Evolutionary conservation across 2,797 vertebrate species (phyloP).

Genomic region (Clarias pachynema): DNA sequence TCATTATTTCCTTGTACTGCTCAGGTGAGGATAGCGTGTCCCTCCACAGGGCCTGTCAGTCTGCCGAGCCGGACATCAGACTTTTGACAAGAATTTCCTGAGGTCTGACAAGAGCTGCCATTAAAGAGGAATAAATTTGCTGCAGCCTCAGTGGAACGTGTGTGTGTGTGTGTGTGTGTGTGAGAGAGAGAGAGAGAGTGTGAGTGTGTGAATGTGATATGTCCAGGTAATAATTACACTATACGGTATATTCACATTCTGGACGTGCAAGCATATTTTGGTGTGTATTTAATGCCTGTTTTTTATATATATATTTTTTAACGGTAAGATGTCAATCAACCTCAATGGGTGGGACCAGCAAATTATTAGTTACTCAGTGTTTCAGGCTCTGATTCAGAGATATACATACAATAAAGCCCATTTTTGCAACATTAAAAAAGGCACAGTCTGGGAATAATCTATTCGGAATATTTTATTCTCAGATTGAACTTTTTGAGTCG

Average conservation of each 20-base stretch:
- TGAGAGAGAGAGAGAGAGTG: too few species aligned
- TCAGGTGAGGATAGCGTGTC: constrained; percentile 24
- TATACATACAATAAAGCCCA: not conserved
- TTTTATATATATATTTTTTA: constrained; percentile 11
- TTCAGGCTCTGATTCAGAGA: not conserved
- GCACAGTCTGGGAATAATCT: not conserved
- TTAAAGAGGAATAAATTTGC: constrained; percentile 32
- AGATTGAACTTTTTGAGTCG: not conserved
- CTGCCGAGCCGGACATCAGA: constrained; percentile 18
- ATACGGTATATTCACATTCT: not conserved
- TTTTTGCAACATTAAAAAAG: not conserved
- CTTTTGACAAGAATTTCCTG: constrained; percentile 34
- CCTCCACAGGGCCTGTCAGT: constrained; percentile 7
- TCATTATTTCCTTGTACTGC: constrained; percentile 31
- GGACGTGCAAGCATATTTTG: not conserved
- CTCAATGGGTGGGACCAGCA: not conserved
- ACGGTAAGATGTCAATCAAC: not conserved
- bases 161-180: not conserved
- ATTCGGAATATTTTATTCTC: not conserved
- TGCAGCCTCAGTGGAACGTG: not conserved
- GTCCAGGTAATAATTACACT: not conserved
- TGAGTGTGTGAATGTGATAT: not conserved
- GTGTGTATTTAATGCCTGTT: too few species aligned
- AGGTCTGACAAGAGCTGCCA: constrained; percentile 23
- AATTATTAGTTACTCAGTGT: too few species aligned